These are phyloP conservation scores for Hypotaenidia okinawae DNA, from an alignment of 2,797 vertebrate species.

Conservation along the genomic window DNA sequence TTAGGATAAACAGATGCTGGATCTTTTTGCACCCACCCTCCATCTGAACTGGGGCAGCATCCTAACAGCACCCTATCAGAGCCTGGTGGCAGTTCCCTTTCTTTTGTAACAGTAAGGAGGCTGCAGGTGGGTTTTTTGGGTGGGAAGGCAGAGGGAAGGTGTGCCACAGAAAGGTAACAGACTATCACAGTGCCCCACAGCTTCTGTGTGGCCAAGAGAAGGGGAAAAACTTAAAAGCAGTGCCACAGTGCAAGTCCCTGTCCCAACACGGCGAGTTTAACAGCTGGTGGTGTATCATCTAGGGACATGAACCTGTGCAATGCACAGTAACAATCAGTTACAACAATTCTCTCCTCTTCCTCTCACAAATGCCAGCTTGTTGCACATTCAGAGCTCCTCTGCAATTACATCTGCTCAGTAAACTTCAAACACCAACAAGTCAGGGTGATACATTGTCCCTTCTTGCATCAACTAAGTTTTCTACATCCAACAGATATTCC, in stretches of 20 bases:
- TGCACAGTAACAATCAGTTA: neutral
- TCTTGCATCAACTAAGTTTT: neutral
- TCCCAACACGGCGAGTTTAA: neutral
- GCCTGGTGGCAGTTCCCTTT: neutral
- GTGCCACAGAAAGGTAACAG: neutral
- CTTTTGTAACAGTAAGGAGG: neutral
- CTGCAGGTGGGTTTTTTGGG: neutral
- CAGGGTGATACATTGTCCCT: neutral
- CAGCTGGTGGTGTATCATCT: neutral
- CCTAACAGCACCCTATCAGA: neutral
- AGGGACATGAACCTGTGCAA: neutral
- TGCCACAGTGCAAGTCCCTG: neutral
- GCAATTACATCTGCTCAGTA: neutral
- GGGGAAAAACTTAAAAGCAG: neutral
- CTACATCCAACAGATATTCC: neutral
- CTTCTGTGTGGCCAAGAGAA: neutral
- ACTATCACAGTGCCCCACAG: neutral
- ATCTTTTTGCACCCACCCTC: neutral
- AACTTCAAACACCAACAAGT: neutral
- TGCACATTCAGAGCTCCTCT: neutral
- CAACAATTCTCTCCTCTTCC: neutral
- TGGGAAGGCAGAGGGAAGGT: neutral
- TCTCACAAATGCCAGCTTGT: neutral
- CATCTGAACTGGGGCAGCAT: neutral
- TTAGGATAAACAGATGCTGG: neutral